A percentile compares a stretch with the other conserved stretches of the same genome.
These are phyloP conservation scores for Drosophila imparisetae DNA, from an alignment of 2,888 invertebrate species.

Conservation along the genomic window DNA sequence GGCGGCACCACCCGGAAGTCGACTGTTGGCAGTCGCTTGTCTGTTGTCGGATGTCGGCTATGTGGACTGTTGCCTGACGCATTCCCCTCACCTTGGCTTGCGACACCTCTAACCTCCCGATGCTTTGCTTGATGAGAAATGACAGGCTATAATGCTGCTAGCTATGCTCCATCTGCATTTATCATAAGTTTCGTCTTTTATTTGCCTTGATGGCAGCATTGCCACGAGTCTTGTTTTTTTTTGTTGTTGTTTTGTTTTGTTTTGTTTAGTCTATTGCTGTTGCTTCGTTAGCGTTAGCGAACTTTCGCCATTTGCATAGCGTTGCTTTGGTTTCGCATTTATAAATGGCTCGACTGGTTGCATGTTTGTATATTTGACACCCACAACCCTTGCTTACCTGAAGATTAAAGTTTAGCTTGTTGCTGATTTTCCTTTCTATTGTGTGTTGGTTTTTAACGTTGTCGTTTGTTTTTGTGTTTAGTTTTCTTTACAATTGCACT, in stretches of 20 bases:
- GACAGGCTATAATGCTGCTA: constrained; percentile 76
- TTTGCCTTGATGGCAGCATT: constrained; percentile 61
- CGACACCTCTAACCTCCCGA: constrained; percentile 1
- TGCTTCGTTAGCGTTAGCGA: constrained; percentile 54
- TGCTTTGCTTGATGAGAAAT: constrained; percentile 74
- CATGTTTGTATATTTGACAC: constrained; percentile 12
- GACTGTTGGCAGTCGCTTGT: constrained; percentile 53
- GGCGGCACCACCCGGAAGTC: constrained; percentile 77
- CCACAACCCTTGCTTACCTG: constrained; percentile 18
- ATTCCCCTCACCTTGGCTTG: background rate
- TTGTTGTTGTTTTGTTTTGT: constrained; percentile 1
- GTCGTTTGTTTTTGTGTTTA: constrained; percentile 22
- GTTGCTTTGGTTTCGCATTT: constrained; percentile 62
- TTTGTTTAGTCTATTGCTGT: constrained; percentile 27
- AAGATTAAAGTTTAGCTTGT: constrained; percentile 38
- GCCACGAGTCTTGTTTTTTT: constrained; percentile 30
- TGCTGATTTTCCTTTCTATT: constrained; percentile 12
- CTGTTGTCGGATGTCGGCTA: constrained; percentile 23
- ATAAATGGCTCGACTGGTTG: constrained; percentile 23
- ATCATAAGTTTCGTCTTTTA: constrained; percentile 76
- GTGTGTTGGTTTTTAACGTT: constrained; percentile 7
- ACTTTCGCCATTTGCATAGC: constrained; percentile 41
- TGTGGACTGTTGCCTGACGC: constrained; percentile 39
- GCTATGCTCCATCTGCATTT: constrained; percentile 78
- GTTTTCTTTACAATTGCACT: constrained; percentile 11